Evolutionary conservation across 2,888 invertebrate species (phyloP).

Genomic region (Micoletzkya japonica): DNA sequence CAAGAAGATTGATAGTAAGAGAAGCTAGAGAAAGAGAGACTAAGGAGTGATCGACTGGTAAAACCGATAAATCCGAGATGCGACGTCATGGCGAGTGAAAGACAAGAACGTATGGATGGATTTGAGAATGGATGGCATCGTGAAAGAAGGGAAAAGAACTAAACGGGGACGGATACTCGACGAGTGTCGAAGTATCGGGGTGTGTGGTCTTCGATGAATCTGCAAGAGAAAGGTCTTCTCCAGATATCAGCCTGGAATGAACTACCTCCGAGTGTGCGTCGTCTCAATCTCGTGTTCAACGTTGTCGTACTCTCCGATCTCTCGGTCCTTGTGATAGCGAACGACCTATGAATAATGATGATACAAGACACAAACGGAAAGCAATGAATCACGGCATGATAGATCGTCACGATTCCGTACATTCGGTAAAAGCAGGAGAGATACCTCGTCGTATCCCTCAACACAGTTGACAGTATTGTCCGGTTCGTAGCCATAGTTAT

Average conservation of each 20-base stretch:
- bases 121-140: too few relatives aligned
- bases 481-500: conserved; percentile 19
- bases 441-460: conserved; percentile 27
- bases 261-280: conserved; percentile 13
- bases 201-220: too few relatives aligned
- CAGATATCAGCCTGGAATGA: background rate
- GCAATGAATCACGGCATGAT: background rate
- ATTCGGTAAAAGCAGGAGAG: background rate
- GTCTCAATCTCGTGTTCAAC: conserved; percentile 21
- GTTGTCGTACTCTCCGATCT: conserved; percentile 20
- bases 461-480: conserved; percentile 14
- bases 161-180: too few relatives aligned
- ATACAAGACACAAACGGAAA: background rate
- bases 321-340: conserved; percentile 21
- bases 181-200: background rate
- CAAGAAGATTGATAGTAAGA: conserved; percentile 2
- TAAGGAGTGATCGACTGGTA: conserved; percentile 8
- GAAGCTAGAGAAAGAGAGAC: background rate
- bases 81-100: background rate
- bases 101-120: background rate
- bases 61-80: background rate
- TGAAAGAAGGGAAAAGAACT: background rate
- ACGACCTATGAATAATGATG: conserved; percentile 2
- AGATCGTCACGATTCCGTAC: background rate
- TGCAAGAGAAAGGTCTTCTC: too few relatives aligned